Percentiles rank a stretch among this genome's conserved stretches.
These are phyloP conservation scores for Willowsia nigromaculata DNA, from an alignment of 2,888 invertebrate species.

Conservation along the genomic window DNA sequence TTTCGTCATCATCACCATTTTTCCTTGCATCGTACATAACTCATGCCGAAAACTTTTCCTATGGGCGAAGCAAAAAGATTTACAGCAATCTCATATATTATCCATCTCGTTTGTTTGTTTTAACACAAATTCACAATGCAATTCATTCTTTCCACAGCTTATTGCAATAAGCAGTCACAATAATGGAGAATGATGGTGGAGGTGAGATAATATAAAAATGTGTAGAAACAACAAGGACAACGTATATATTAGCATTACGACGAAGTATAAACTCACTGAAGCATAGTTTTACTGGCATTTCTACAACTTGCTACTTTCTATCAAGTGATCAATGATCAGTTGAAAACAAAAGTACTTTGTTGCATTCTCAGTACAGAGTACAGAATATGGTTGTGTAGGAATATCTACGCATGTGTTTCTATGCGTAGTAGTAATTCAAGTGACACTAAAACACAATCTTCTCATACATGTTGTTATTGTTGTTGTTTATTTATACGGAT, in stretches of 20 bases:
- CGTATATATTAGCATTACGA: not conserved
- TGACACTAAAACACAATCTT: constrained; percentile 26
- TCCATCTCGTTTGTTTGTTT: not conserved
- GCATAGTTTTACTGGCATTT: constrained; percentile 5
- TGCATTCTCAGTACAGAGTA: not conserved
- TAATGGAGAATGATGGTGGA: not conserved
- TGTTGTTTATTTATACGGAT: constrained; percentile 6
- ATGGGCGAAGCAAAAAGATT: not conserved
- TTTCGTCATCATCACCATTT: not conserved
- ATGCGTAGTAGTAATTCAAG: not conserved
- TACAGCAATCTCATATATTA: not conserved
- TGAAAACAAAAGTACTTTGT: constrained; percentile 15
- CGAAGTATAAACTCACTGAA: constrained; percentile 34
- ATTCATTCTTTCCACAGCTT: not conserved
- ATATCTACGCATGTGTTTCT: not conserved
- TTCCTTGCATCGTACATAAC: too few species aligned
- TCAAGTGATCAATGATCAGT: constrained; percentile 33
- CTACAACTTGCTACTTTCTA: constrained; percentile 43
- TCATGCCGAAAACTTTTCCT: not conserved
- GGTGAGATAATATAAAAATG: constrained; percentile 9
- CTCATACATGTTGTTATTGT: not conserved
- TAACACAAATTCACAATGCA: not conserved
- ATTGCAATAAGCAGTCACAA: not conserved
- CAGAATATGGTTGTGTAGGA: not conserved
- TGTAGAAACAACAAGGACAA: constrained; percentile 32